Percentiles rank a stretch among this genome's conserved stretches.
These are phyloP conservation scores for Gymnoscelis rufifasciata DNA, from an alignment of 2,888 invertebrate species.

Conservation along the genomic window DNA sequence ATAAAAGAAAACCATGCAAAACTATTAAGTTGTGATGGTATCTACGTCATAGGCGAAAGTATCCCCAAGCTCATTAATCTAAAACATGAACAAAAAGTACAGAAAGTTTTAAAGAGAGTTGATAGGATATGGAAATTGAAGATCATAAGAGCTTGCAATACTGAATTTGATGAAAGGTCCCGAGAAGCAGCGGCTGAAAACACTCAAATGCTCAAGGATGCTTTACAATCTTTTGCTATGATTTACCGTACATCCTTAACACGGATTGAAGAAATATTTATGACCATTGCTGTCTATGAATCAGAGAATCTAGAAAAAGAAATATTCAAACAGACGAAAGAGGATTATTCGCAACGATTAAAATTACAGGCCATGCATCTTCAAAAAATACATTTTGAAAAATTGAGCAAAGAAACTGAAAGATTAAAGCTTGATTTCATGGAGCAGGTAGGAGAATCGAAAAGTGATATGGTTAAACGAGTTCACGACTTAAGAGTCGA, in stretches of 20 bases:
- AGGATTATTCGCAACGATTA: constrained; percentile 40
- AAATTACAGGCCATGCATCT: constrained; percentile 52
- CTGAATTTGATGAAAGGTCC: constrained; percentile 41
- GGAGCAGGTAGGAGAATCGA: constrained; percentile 37
- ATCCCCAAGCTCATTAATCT: constrained; percentile 40
- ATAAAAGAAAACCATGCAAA: constrained; percentile 43
- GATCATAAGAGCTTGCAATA: constrained; percentile 33
- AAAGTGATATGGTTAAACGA: constrained; percentile 32
- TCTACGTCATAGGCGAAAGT: constrained; percentile 44
- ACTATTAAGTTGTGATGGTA: constrained; percentile 50
- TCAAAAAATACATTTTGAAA: constrained; percentile 48
- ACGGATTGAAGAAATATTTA: constrained; percentile 52
- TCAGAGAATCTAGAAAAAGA: constrained; percentile 41
- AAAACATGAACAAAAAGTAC: constrained; percentile 33
- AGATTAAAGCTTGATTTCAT: constrained; percentile 49
- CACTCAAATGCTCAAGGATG: constrained; percentile 43
- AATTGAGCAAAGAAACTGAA: constrained; percentile 43
- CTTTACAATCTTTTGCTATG: constrained; percentile 46
- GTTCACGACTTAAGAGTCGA: constrained; percentile 60
- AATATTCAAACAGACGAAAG: constrained; percentile 44
- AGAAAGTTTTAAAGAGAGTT: constrained; percentile 36
- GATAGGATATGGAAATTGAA: constrained; percentile 50
- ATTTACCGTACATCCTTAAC: constrained; percentile 49
- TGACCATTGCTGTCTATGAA: constrained; percentile 45
- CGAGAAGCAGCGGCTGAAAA: constrained; percentile 40